phyloP scores from a whole-genome alignment of 1,140 invertebrate genomes.

The Drosophila mayri region DNA sequence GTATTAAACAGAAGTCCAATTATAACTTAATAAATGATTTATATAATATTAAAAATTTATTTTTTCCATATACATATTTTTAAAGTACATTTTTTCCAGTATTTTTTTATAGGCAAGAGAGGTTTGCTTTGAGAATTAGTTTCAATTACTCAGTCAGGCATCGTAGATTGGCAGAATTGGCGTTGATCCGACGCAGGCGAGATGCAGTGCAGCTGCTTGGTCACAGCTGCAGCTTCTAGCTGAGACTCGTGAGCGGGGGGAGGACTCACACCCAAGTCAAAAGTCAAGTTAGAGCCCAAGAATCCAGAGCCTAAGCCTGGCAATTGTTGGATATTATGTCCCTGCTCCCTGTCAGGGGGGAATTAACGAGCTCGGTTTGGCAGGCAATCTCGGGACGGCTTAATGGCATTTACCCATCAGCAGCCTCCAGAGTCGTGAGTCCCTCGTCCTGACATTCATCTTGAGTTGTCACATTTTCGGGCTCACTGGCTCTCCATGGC shows the following conservation, averaged over 20 bases:
- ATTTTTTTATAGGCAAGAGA: slow-evolving; percentile 24
- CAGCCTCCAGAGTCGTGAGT: background rate
- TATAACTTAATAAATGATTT: background rate
- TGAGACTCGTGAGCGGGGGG: background rate
- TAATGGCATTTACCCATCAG: slow-evolving; percentile 40
- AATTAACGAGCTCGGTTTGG: slow-evolving; percentile 43
- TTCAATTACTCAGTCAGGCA: slow-evolving; percentile 63
- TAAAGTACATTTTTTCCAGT: too few species aligned
- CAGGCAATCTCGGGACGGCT: slow-evolving; percentile 21
- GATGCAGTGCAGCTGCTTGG: slow-evolving; percentile 15
- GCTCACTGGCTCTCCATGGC: slow-evolving; percentile 49
- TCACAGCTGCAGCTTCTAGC: background rate
- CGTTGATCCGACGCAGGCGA: slow-evolving; percentile 34
- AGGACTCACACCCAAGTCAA: background rate
- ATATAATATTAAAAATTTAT: too few species aligned
- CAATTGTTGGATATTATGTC: slow-evolving; percentile 3
- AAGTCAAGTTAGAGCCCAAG: slow-evolving; percentile 11
- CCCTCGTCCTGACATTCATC: slow-evolving; percentile 26
- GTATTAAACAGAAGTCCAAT: background rate
- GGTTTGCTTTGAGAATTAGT: slow-evolving; percentile 76
- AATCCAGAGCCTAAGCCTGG: slow-evolving; percentile 7
- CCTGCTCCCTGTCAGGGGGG: slow-evolving; percentile 13
- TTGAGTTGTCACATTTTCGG: slow-evolving; percentile 60
- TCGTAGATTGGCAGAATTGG: slow-evolving; percentile 57
- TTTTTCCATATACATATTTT: too few species aligned